Evolutionary conservation across 2,888 invertebrate genomes (phyloP), one percentile per base, ranked within the genome.

Genomic region (Pimpla rufipes): DNA sequence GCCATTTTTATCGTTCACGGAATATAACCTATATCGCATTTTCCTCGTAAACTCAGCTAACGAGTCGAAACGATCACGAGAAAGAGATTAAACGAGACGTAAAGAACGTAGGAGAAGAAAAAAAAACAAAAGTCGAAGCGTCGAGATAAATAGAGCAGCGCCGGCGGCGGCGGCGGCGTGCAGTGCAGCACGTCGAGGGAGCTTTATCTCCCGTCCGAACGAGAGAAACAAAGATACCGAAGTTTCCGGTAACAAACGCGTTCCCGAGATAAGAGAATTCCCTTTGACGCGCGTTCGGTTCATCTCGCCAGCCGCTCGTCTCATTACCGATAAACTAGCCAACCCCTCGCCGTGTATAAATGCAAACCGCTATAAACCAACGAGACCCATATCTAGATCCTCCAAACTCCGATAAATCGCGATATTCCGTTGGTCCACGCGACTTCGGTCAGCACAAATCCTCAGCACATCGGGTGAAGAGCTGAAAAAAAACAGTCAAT

Each of bases 161-260:
- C 3, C 29, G 5, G 29, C 29, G 29, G 29, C 29, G 5, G 29
- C 29, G 29, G 5, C n/a, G n/a, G n/a, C n/a, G n/a, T 59, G 35
- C 67, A 66, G 40, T 16, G 42, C 59, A 18, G 79, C 59, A 50
- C 47, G 68, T 40, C 66, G 47, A 64, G 29, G 45, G 62, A 55
- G 35, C 59, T 80, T 82, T 81, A 83, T 85, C 74, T 70, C 62
- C 62, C 76, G 57, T 55, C 79, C 52, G 85, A 86, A 79, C 79
- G 85, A 85, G 86, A 84, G 88, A 88, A 85, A 85, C 85, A 86
- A 88, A 87, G 89, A 90, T 90, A 90, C 86, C 85, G 79, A 71
- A 82, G 88, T 87, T 90, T 90, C 90, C 90, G 89, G 89, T 88
- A 87, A 88, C 87, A 86, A 87, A 86, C 85, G 84, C 85, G 85